A percentile compares a stretch with the other conserved stretches of the same genome.
Evolutionary conservation across 2,888 invertebrate genomes (phyloP).

Genomic region (Callyntrura guangdongensis): DNA sequence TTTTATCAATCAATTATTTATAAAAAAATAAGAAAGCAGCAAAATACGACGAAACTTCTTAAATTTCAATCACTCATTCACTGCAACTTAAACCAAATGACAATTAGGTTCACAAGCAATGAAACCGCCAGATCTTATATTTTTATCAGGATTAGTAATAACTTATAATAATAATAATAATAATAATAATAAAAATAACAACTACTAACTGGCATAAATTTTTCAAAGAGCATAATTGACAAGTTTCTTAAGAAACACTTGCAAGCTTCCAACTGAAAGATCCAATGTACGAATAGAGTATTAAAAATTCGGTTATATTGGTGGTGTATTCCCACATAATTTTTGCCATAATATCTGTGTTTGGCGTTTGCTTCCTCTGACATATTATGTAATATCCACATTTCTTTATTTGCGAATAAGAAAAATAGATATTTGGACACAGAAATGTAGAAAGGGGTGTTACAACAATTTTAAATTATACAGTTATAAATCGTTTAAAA

Average conservation of each 20-base stretch:
- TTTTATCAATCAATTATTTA: background rate
- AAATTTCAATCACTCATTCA: background rate
- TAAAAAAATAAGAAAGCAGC: background rate
- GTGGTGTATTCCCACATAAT: too few relatives aligned
- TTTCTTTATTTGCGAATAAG: too few relatives aligned
- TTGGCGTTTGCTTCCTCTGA: too few relatives aligned
- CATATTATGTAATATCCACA: too few relatives aligned
- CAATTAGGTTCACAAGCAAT: slow-evolving; percentile 8
- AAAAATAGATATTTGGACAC: too few relatives aligned
- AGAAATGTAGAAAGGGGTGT: too few relatives aligned
- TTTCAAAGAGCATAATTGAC: too few relatives aligned
- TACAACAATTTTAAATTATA: too few relatives aligned
- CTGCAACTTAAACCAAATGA: background rate
- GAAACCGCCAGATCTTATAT: background rate
- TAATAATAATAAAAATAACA: background rate
- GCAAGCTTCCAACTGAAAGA: slow-evolving; percentile 15
- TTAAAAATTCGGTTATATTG: background rate
- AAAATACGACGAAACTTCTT: background rate
- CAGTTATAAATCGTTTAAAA: too few relatives aligned
- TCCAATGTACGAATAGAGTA: background rate
- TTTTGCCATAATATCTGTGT: too few relatives aligned
- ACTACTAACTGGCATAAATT: background rate
- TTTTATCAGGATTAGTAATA: background rate
- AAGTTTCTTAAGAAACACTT: background rate
- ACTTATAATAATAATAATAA: too few relatives aligned